Percentiles rank a stretch among this genome's conserved stretches.
These are phyloP conservation scores for Pteropus rufus DNA, from an alignment of 2,797 vertebrate species.

Conservation along the genomic window DNA sequence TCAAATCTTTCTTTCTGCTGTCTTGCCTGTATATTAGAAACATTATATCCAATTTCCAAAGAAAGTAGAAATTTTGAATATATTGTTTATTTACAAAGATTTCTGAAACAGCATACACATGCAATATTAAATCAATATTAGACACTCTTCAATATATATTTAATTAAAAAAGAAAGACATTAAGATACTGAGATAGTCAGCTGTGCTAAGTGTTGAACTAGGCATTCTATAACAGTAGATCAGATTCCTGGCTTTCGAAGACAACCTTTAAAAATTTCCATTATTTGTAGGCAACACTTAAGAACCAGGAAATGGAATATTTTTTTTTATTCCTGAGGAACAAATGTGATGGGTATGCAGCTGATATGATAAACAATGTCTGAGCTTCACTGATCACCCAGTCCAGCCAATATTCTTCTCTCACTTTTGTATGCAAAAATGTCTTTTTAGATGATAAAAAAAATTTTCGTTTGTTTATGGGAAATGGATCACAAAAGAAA, in stretches of 20 bases:
- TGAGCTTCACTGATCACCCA: neutral
- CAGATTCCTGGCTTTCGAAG: neutral
- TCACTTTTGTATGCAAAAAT: neutral
- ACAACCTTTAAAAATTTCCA: neutral
- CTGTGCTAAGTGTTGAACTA: neutral
- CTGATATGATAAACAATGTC: neutral
- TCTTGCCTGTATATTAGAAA: neutral
- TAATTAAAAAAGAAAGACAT: neutral
- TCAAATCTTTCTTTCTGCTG: neutral
- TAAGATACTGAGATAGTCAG: neutral
- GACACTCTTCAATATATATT: neutral
- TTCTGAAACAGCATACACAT: neutral
- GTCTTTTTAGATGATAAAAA: neutral
- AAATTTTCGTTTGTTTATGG: neutral
- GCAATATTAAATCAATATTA: neutral
- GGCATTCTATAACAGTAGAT: neutral
- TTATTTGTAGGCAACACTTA: neutral
- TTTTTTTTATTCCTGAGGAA: neutral
- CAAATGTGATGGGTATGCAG: neutral
- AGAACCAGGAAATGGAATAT: neutral
- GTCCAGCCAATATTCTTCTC: neutral
- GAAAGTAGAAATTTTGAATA: neutral
- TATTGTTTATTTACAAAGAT: conserved; percentile 5
- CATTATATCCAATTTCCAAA: neutral
- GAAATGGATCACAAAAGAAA: conserved; percentile 1